phyloP scores from a whole-genome alignment of 2,113 vertebrate genomes.

The Symphodus melops region DNA sequence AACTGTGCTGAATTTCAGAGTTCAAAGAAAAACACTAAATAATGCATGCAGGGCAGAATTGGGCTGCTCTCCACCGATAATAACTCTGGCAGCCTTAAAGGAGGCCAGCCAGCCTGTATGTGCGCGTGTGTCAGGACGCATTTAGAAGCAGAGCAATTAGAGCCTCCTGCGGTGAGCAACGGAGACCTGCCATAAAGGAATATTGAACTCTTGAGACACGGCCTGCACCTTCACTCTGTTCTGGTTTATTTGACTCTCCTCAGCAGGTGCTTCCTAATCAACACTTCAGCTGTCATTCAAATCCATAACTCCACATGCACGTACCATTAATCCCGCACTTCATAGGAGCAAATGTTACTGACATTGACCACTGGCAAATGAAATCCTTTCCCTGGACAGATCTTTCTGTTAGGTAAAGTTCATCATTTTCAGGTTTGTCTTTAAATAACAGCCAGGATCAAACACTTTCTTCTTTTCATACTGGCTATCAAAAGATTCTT shows the following conservation, averaged over 20 bases:
- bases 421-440: neutral
- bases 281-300: conserved; percentile 27
- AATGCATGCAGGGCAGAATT: conserved; percentile 83
- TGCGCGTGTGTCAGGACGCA: conserved; percentile 63
- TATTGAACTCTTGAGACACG: conserved; percentile 71
- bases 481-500: neutral
- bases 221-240: conserved; percentile 53
- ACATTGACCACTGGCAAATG: neutral
- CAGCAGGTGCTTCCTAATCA: conserved; percentile 31
- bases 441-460: neutral
- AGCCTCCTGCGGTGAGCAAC: conserved; percentile 70
- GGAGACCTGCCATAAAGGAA: conserved; percentile 69
- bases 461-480: neutral
- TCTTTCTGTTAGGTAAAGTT: neutral
- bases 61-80: conserved; percentile 82
- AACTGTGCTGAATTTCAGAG: conserved; percentile 78
- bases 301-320: neutral
- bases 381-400: conserved; percentile 1
- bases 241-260: conserved; percentile 47
- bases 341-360: neutral
- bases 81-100: conserved; percentile 80
- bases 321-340: neutral
- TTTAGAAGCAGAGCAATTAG: conserved; percentile 80
- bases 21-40: conserved; percentile 85
- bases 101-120: conserved; percentile 68